phyloP scores from a whole-genome alignment of 1,140 invertebrate species.

The Onthophagus taurus region DNA sequence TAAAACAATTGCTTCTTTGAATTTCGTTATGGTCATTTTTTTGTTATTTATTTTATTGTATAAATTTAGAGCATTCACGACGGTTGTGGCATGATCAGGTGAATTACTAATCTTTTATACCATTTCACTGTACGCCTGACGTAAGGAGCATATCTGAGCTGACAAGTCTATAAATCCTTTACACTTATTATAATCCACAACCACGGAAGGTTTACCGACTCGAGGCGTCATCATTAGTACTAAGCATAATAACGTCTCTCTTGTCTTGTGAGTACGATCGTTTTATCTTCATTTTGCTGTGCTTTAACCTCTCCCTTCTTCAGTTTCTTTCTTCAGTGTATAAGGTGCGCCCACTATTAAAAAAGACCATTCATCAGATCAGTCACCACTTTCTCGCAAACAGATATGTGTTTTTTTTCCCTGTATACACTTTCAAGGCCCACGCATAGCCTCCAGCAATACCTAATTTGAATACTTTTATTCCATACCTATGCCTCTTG shows the following conservation, averaged over 20 bases:
- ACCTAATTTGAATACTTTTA: slow-evolving; percentile 26
- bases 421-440: slow-evolving; percentile 22
- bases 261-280: slow-evolving; percentile 39
- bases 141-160: slow-evolving; percentile 32
- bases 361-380: slow-evolving; percentile 17
- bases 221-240: slow-evolving; percentile 30
- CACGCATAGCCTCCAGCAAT: slow-evolving; percentile 23
- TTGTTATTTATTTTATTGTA: slow-evolving; percentile 9
- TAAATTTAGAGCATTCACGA: slow-evolving; percentile 26
- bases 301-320: slow-evolving; percentile 31
- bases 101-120: slow-evolving; percentile 31
- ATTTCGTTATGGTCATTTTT: slow-evolving; percentile 9
- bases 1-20: slow-evolving; percentile 7
- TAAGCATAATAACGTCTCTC: slow-evolving; percentile 33
- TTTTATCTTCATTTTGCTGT: slow-evolving; percentile 34
- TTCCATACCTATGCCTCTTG: slow-evolving; percentile 25
- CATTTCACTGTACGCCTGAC: slow-evolving; percentile 33
- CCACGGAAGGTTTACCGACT: slow-evolving; percentile 28
- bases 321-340: slow-evolving; percentile 34
- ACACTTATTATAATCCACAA: slow-evolving; percentile 34
- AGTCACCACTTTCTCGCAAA: slow-evolving; percentile 5
- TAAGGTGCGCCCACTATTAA: slow-evolving; percentile 22
- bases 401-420: slow-evolving; percentile 12
- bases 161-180: slow-evolving; percentile 32
- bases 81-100: slow-evolving; percentile 27